Evolutionary conservation across 1,140 invertebrate genomes (phyloP).

Genomic region (Drosophila albomicans): DNA sequence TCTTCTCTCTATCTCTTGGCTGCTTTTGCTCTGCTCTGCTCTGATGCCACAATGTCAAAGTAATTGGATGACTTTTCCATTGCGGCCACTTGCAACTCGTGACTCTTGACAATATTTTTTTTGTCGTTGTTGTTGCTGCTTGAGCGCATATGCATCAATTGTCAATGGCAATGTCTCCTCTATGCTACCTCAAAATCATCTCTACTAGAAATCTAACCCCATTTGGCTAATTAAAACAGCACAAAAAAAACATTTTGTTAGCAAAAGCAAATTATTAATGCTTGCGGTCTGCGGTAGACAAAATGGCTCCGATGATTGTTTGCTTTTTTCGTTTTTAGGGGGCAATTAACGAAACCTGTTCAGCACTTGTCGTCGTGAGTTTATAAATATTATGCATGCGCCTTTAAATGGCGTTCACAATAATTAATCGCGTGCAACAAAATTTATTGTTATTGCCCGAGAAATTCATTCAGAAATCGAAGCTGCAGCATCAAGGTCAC

Average conservation of each 20-base stretch:
- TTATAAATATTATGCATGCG: background rate
- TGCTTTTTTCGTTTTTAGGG: background rate
- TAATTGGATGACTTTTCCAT: slow-evolving; percentile 78
- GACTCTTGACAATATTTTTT: slow-evolving; percentile 18
- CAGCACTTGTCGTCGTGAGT: slow-evolving; percentile 10
- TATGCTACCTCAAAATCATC: no score
- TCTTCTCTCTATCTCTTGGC: background rate
- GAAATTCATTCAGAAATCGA: slow-evolving; percentile 66
- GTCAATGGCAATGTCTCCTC: background rate
- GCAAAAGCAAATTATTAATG: slow-evolving; percentile 68
- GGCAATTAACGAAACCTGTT: slow-evolving; percentile 66
- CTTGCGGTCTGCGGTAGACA: slow-evolving; percentile 60
- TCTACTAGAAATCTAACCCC: background rate
- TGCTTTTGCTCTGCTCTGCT: background rate
- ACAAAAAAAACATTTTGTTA: slow-evolving; percentile 60
- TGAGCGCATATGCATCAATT: slow-evolving; percentile 73
- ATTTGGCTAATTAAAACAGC: slow-evolving; percentile 57
- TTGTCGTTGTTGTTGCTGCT: slow-evolving; percentile 64
- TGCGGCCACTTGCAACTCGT: slow-evolving; percentile 26
- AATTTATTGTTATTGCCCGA: slow-evolving; percentile 12
- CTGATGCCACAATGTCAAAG: slow-evolving; percentile 67
- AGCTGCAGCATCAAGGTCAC: slow-evolving; percentile 62
- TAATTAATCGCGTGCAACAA: slow-evolving; percentile 43
- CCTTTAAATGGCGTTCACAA: slow-evolving; percentile 38
- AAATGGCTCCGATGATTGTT: slow-evolving; percentile 62